phyloP scores from a whole-genome alignment of 2,113 vertebrate genomes.

The Enhydra lutris region DNA sequence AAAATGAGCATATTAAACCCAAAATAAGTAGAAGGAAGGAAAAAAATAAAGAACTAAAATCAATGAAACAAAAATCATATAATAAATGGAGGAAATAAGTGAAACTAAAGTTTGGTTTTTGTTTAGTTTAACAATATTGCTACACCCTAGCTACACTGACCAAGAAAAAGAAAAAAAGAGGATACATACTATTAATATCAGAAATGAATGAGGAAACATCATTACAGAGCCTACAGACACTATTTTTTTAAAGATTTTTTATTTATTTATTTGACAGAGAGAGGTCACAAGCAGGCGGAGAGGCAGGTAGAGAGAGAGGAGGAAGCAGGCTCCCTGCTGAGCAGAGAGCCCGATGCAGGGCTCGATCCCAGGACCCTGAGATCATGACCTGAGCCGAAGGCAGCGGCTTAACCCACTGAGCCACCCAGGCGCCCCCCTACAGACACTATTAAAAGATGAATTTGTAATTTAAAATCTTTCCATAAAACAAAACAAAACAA shows the following conservation, averaged over 20 bases:
- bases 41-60: neutral
- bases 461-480: neutral
- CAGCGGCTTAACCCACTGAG: too few species aligned
- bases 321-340: too few species aligned
- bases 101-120: neutral
- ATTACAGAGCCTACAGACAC: neutral
- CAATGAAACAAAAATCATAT: neutral
- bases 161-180: neutral
- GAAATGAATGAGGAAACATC: neutral
- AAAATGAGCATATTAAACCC: neutral
- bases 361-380: too few species aligned
- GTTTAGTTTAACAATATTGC: neutral
- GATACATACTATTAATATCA: neutral
- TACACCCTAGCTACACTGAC: neutral
- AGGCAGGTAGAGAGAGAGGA: too few species aligned
- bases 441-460: neutral
- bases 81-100: neutral
- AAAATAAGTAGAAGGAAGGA: neutral
- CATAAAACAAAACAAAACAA: neutral
- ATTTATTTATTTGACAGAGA: too few species aligned
- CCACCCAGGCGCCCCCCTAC: too few species aligned
- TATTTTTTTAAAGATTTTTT: too few species aligned
- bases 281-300: too few species aligned
- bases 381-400: too few species aligned
- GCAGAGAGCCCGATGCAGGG: too few species aligned